phyloP scores from a whole-genome alignment of 2,888 invertebrate species.

The Lasiommata megera region DNA sequence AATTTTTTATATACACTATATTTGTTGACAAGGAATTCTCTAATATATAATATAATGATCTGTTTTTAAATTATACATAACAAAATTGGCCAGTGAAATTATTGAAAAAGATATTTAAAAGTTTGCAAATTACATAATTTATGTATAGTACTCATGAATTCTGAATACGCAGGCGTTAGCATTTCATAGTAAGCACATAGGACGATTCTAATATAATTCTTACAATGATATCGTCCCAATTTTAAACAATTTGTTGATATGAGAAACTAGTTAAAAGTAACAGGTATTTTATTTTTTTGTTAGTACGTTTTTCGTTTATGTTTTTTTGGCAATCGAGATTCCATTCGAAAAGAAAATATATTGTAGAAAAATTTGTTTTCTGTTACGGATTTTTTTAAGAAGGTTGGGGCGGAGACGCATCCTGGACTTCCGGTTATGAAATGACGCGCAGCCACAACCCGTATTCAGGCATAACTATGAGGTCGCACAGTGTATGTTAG shows the following conservation, averaged over 20 bases:
- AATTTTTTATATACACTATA: background rate
- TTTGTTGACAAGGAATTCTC: slow-evolving; percentile 5
- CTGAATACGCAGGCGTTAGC: slow-evolving; percentile 61
- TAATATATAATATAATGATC: slow-evolving; percentile 2
- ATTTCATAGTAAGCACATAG: slow-evolving; percentile 62
- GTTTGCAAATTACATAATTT: slow-evolving; percentile 1
- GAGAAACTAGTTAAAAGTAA: slow-evolving; percentile 51
- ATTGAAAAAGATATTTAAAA: background rate
- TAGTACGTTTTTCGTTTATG: slow-evolving; percentile 53
- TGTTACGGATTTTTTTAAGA: slow-evolving; percentile 29
- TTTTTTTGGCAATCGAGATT: slow-evolving; percentile 58
- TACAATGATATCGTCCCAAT: slow-evolving; percentile 79
- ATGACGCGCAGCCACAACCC: background rate
- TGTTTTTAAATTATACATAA: slow-evolving; percentile 30
- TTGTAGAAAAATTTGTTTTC: slow-evolving; percentile 37
- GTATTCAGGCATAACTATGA: background rate
- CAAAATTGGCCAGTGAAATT: slow-evolving; percentile 29
- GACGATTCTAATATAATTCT: slow-evolving; percentile 81
- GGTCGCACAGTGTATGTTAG: background rate
- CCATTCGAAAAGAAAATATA: slow-evolving; percentile 35
- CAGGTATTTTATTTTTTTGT: slow-evolving; percentile 72
- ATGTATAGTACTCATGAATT: background rate
- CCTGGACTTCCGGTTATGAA: slow-evolving; percentile 25
- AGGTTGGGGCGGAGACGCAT: slow-evolving; percentile 12
- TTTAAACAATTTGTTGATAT: slow-evolving; percentile 75